phyloP scores from a whole-genome alignment of 2,113 vertebrate genomes.

The Silurus meridionalis region DNA sequence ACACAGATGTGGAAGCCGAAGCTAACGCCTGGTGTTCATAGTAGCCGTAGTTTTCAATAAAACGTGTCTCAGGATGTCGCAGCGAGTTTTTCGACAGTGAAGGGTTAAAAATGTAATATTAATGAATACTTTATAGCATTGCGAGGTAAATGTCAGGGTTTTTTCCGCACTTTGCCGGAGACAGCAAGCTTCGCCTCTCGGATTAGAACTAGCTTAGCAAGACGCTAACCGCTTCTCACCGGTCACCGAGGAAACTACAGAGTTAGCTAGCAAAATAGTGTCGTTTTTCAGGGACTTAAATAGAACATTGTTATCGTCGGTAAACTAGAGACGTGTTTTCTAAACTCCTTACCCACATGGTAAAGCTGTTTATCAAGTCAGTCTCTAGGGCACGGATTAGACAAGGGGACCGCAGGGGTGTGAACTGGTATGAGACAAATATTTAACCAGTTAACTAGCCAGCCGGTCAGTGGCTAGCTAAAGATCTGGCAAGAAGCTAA shows the following conservation, averaged over 20 bases:
- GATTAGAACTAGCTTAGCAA: background rate
- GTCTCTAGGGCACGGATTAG: background rate
- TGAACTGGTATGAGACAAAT: slow-evolving; percentile 7
- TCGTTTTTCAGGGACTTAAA: background rate
- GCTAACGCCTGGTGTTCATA: background rate
- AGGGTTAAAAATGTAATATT: background rate
- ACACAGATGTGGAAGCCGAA: slow-evolving; percentile 7
- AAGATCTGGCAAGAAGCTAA: slow-evolving; percentile 37
- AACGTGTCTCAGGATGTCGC: background rate
- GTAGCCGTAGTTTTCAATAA: background rate
- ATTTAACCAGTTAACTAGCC: slow-evolving; percentile 1
- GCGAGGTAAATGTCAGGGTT: background rate
- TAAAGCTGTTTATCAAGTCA: background rate
- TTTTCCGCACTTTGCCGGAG: too few species aligned
- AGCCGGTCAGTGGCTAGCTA: slow-evolving; percentile 19
- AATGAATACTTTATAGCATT: background rate
- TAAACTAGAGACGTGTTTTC: background rate
- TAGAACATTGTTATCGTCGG: too few species aligned
- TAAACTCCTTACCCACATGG: background rate
- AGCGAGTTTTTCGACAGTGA: background rate
- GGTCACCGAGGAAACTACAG: background rate
- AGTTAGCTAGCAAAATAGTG: too few species aligned
- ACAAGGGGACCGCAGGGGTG: background rate
- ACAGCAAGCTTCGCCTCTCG: background rate
- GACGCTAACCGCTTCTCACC: background rate